Percentiles rank a stretch among this genome's conserved stretches.
These are phyloP conservation scores for Masticophis lateralis DNA, from an alignment of 2,797 vertebrate species.

Conservation along the genomic window DNA sequence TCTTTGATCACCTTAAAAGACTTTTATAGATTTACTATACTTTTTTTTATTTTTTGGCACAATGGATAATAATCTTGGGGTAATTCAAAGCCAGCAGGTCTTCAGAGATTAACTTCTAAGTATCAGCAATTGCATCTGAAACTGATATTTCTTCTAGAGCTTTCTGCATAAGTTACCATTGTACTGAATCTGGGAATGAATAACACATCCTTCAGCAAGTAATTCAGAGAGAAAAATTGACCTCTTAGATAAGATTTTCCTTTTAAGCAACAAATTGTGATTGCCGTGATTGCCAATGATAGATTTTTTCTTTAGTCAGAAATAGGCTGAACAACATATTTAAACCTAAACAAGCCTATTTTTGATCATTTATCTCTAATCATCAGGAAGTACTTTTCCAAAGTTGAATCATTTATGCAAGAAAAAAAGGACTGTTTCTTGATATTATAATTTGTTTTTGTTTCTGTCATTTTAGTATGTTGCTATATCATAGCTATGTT, in stretches of 20 bases:
- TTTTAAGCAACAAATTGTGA: slow-evolving; percentile 16
- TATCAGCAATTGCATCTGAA: slow-evolving; percentile 6
- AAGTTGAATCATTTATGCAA: neutral
- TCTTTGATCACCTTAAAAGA: slow-evolving; percentile 5
- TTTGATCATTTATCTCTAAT: neutral
- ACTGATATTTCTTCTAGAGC: slow-evolving; percentile 3
- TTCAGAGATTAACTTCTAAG: slow-evolving; percentile 17
- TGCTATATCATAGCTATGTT: neutral
- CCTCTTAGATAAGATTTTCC: neutral
- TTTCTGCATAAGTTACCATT: neutral
- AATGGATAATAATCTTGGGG: neutral
- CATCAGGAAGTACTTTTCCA: neutral
- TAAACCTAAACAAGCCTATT: neutral
- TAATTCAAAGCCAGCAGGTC: neutral
- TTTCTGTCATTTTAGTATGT: neutral
- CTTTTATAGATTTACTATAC: neutral
- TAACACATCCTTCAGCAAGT: neutral
- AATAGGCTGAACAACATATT: neutral
- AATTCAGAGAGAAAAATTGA: neutral
- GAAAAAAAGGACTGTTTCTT: neutral
- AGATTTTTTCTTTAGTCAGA: neutral
- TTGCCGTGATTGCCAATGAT: neutral
- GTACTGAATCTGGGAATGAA: neutral
- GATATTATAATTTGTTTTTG: neutral
- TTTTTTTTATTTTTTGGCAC: neutral